Evolutionary conservation across 2,797 vertebrate genomes (phyloP), one percentile per base, ranked within the genome.

Genomic region (Sebastiscus tertius): DNA sequence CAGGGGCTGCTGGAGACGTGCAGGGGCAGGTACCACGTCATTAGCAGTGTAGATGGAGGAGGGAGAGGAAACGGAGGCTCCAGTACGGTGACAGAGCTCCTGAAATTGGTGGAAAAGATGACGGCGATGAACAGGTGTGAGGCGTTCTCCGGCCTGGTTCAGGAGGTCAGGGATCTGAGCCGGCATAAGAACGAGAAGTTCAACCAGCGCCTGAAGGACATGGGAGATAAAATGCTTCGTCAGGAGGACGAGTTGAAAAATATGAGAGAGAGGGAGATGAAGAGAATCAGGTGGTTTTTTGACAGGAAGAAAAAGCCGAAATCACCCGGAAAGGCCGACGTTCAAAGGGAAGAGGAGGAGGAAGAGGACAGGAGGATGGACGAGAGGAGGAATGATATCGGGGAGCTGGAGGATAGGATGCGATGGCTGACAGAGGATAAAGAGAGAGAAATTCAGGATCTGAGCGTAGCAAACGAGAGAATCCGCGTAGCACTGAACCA

Each of bases 61-160:
- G 77, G 69, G 72, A 60, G 56, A 68, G 88, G 79, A 39, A 59
- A n/a, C 1, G 1, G 54, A 78, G 61, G 72, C 34, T 20, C 66
- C 2, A 27, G 55, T 1, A 79, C 74, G 27, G 90, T 95, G 70
- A 90, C 87, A 0, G 88, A 89, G 59, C 92, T 96, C 26, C 79
- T 96, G 78, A 94, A 95, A 78, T 95, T 95, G 77, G 92, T 96
- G 46, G 96, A 96, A 67, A 94, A 89, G 81, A 94, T 95, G 94
- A 93, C 89, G 0, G 84, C 89, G 0, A 88, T 77, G 52, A 96
- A 96, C 85, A 79, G 94, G 7, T 95, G 95, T 0, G 94, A 96
- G 79, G 93, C 95, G 13, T 96, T 96, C 75, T 95, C 92, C 0
- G 49, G 89, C 22, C 55, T 95, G 26, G 89, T 95, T 2, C 92